A percentile compares a stretch with the other conserved stretches of the same genome.
phyloP scores from a whole-genome alignment of 2,888 invertebrate species.

The Mantis religiosa region DNA sequence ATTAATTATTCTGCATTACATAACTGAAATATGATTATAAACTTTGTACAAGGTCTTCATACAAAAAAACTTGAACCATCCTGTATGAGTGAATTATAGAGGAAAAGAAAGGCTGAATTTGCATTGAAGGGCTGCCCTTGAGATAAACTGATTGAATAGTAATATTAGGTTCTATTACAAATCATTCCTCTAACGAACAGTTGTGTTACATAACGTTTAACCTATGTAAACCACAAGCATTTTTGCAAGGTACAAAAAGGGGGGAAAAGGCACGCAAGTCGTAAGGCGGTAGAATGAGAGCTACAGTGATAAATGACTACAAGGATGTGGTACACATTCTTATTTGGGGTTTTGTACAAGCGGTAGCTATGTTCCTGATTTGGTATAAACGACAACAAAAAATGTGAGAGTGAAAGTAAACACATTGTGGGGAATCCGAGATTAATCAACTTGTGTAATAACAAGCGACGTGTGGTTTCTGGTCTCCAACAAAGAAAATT shows the following conservation, averaged over 20 bases:
- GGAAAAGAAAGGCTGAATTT: too few species aligned
- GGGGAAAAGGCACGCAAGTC: not conserved
- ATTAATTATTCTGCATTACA: too few species aligned
- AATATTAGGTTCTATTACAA: too few species aligned
- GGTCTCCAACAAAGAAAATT: not conserved
- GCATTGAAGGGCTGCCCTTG: too few species aligned
- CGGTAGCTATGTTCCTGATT: not conserved
- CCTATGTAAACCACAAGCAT: not conserved
- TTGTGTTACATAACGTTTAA: not conserved
- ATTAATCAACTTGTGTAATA: not conserved
- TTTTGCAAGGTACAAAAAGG: not conserved
- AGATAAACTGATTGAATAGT: too few species aligned
- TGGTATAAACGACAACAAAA: not conserved
- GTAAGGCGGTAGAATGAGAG: not conserved
- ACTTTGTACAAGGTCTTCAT: too few species aligned
- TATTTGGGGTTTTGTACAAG: not conserved
- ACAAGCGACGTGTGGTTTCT: not conserved
- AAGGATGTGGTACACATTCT: not conserved
- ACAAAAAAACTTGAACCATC: too few species aligned
- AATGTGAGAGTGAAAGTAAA: not conserved
- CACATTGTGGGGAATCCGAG: not conserved
- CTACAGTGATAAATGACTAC: not conserved
- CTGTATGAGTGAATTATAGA: too few species aligned
- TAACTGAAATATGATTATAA: too few species aligned
- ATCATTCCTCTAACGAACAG: not conserved